These are phyloP conservation scores for Ataeniobius toweri DNA, from an alignment of 2,797 vertebrate genomes.

Conservation along the genomic window DNA sequence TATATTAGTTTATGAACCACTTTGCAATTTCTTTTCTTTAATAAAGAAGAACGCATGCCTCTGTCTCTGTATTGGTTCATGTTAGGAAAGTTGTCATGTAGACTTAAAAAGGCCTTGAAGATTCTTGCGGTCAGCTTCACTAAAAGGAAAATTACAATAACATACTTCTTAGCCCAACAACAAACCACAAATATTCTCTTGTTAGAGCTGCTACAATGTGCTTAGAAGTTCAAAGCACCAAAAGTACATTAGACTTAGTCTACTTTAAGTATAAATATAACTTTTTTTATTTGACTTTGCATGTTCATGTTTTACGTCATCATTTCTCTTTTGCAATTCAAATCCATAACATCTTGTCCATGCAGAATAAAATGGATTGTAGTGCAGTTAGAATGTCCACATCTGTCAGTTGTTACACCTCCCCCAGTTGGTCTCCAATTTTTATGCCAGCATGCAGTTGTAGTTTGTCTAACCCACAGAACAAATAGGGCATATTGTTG, in stretches of 20 bases:
- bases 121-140: conserved; percentile 24
- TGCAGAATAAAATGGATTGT: background rate
- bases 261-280: background rate
- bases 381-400: conserved; percentile 20
- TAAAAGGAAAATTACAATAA: conserved; percentile 24
- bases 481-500: background rate
- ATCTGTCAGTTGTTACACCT: conserved; percentile 36
- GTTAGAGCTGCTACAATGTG: background rate
- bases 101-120: conserved; percentile 13
- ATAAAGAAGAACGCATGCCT: background rate
- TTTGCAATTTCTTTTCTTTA: background rate
- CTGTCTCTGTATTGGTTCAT: background rate
- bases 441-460: conserved; percentile 6
- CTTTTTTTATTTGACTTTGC: background rate
- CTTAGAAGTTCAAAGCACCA: background rate
- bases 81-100: conserved; percentile 12
- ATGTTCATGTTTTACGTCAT: background rate
- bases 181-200: conserved; percentile 38
- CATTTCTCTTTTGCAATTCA: background rate
- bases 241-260: background rate
- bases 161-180: conserved; percentile 10
- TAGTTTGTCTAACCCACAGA: background rate
- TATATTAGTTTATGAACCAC: background rate
- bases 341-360: background rate
- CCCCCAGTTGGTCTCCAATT: conserved; percentile 24